Base-by-base conservation (phyloP, 2,797 vertebrate species). In the Phalanger gymnotis region DNA sequence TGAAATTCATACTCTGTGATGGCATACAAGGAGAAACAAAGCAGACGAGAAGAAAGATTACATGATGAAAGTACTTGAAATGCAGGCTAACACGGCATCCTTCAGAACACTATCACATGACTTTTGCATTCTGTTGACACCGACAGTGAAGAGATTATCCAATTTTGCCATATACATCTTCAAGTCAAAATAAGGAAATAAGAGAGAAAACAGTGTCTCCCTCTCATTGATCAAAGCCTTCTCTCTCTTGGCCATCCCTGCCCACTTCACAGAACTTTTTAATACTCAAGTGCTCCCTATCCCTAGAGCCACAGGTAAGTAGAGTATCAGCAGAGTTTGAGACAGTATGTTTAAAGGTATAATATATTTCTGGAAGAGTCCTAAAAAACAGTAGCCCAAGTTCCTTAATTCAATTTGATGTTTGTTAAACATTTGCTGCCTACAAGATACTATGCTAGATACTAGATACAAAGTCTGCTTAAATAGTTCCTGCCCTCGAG, bases 21-120 rank as follows among this genome's bases (percentile, higher is more conserved):
- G 1, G 5, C 34, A 93, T 56, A 3, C 58, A 89, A 57, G 14
- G 14, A 53, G 13, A 10, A 34, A 66, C 91, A 30, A 27, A 61
- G 91, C 55, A 93, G 61, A 55, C 90, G 90, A 91, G 22, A 3
- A 81, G 93, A 93, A 95, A 89, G 93, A 93, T 13, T 81, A 90
- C 51, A 92, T 31, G 34, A 31, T 54, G 90, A 92, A 54, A 53
- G 56, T 47, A 90, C 95, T 91, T 57, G 61, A 93, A 92, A 25
- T 54, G 73, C 56, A 57, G 90, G 96, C 34, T 51, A 34, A 25
- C 19, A 55, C 58, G 53, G 0, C 31, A 54, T 81, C 56, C 57
- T 53, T 57, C n/a, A 95, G 57, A 95, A 61, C 30, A 25, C 56
- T 92, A 81, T 5, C 47, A 90, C 3, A 9, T 0, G 22, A 13